Conservation (phyloP, 2,113 vertebrate species). For the Nothocercus nigrocapillus region DNA sequence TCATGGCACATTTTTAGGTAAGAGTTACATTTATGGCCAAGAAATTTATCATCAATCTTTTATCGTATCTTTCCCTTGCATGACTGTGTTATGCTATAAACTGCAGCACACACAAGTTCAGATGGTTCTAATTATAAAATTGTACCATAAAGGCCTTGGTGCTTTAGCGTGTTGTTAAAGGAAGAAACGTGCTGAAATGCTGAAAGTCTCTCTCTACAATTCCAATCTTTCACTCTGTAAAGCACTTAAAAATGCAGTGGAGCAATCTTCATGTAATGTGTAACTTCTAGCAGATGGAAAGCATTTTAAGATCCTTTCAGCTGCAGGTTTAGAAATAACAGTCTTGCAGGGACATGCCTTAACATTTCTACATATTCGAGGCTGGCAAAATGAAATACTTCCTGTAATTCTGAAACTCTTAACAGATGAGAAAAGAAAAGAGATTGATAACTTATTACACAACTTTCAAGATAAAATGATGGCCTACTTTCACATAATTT, state of each 20-base stretch:
- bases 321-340: constrained; percentile 44
- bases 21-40: not conserved
- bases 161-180: not conserved
- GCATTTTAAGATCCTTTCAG: not conserved
- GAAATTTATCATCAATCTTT: not conserved
- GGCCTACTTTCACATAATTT: constrained; percentile 28
- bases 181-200: not conserved
- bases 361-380: constrained; percentile 1
- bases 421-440: not conserved
- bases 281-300: not conserved
- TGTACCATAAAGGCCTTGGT: not conserved
- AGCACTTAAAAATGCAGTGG: not conserved
- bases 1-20: not conserved
- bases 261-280: not conserved
- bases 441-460: constrained; percentile 43
- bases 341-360: constrained; percentile 60
- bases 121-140: constrained; percentile 9
- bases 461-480: constrained; percentile 6
- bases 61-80: not conserved
- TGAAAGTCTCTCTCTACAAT: not conserved
- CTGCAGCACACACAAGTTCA: not conserved
- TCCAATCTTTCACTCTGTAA: not conserved
- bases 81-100: not conserved
- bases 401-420: constrained; percentile 40
- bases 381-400: constrained; percentile 43